Conservation (phyloP, 1,140 invertebrate genomes). For the Helicoverpa zea region DNA sequence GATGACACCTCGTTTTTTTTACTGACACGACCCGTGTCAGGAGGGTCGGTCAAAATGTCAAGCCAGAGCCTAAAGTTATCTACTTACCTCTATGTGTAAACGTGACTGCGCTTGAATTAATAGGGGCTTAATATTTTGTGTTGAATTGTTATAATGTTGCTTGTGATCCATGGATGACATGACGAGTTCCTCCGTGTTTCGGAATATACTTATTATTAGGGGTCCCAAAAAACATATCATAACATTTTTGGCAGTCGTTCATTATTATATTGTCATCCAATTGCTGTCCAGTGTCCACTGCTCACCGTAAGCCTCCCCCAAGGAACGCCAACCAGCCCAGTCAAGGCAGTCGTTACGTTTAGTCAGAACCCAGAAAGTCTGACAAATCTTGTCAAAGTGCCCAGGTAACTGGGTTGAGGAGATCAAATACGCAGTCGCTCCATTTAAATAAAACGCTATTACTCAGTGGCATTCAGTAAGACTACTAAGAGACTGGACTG, state of each 20-base stretch:
- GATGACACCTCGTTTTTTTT: constrained; percentile 2
- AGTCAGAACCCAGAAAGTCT: no score
- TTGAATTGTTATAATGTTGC: not conserved
- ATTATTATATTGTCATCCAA: no score
- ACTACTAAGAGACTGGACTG: no score
- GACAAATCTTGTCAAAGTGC: not conserved
- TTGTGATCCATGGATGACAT: no score
- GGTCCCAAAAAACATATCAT: no score
- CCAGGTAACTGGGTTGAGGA: not conserved
- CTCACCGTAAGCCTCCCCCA: no score
- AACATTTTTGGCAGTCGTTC: not conserved
- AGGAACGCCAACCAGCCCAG: no score
- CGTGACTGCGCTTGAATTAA: not conserved
- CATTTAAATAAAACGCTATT: not conserved
- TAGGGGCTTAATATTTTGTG: not conserved
- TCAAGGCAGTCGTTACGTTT: no score
- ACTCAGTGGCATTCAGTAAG: no score
- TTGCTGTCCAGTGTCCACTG: no score
- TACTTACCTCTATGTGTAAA: not conserved
- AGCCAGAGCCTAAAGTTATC: not conserved
- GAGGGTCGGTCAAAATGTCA: constrained; percentile 10
- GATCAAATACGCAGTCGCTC: not conserved
- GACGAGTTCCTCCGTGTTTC: no score
- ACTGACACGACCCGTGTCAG: not conserved
- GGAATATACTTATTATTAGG: no score